Conservation (phyloP, 2,888 invertebrate genomes). For the Megamerina dolium region DNA sequence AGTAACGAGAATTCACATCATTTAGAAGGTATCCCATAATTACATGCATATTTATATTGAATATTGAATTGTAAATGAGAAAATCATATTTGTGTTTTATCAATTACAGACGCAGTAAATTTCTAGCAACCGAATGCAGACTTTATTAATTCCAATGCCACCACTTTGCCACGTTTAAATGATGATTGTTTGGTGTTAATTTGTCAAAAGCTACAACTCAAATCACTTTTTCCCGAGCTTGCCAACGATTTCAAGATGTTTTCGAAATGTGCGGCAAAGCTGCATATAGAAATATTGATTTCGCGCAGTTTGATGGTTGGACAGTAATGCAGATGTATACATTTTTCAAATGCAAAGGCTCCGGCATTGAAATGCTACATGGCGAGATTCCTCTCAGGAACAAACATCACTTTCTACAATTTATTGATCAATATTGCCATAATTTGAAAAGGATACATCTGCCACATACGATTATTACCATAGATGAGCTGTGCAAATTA, state of each 20-base stretch:
- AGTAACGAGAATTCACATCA: too few relatives aligned
- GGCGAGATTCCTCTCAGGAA: slow-evolving; percentile 12
- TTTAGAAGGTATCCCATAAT: too few relatives aligned
- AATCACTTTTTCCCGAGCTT: slow-evolving; percentile 12
- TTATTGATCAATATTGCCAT: slow-evolving; percentile 11
- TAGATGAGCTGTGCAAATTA: too few relatives aligned
- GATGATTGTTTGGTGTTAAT: slow-evolving; percentile 19
- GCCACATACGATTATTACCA: too few relatives aligned
- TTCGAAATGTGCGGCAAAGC: slow-evolving; percentile 13
- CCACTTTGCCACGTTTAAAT: slow-evolving; percentile 7
- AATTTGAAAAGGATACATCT: slow-evolving; percentile 6
- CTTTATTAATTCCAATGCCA: not conserved
- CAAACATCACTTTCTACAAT: slow-evolving; percentile 15
- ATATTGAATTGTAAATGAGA: too few relatives aligned
- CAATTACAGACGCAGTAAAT: too few relatives aligned
- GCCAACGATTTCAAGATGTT: slow-evolving; percentile 11
- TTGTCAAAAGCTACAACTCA: slow-evolving; percentile 11
- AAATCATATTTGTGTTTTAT: too few relatives aligned
- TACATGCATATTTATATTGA: too few relatives aligned
- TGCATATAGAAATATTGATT: slow-evolving; percentile 7
- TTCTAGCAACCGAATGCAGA: too few relatives aligned
- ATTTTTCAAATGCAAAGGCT: slow-evolving; percentile 13
- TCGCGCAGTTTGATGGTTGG: slow-evolving; percentile 1
- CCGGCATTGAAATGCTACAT: slow-evolving; percentile 7
- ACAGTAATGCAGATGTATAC: slow-evolving; percentile 17